Conservation (phyloP, 1,140 invertebrate genomes). For the Potamilus streckersoni region DNA sequence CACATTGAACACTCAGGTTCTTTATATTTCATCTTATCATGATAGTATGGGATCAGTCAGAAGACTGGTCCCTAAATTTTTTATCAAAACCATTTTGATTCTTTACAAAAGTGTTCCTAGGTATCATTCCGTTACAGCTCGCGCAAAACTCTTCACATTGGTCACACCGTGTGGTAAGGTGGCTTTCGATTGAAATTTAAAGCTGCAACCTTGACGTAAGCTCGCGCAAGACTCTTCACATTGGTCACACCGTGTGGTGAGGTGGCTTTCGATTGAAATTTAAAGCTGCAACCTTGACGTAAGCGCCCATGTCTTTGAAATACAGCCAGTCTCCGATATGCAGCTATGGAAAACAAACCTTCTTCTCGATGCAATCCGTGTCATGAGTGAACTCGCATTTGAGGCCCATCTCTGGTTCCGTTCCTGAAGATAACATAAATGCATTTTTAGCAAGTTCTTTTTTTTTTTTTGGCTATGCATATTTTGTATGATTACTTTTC, state of each 20-base stretch:
- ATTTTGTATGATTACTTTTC: no score
- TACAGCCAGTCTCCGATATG: conserved; percentile 86
- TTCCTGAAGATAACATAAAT: conserved; percentile 5
- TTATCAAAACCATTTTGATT: no score
- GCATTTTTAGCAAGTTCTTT: no score
- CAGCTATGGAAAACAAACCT: conserved; percentile 79
- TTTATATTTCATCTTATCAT: no score
- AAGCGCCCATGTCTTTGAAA: conserved; percentile 94
- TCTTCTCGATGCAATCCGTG: conserved; percentile 85
- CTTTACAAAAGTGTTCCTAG: no score
- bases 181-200: conserved; percentile 90
- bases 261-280: conserved; percentile 88
- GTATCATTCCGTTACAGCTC: no score
- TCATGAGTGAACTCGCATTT: conserved; percentile 80
- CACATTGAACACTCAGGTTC: no score
- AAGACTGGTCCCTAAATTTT: no score
- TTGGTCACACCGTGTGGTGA: conserved; percentile 40
- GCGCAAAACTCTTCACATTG: no score
- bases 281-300: conserved; percentile 88
- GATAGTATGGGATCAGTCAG: no score
- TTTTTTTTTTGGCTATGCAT: no score
- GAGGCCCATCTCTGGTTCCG: conserved; percentile 63
- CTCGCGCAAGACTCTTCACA: conserved; percentile 57
- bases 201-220: conserved; percentile 90
- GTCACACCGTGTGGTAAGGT: conserved; percentile 57